Evolutionary conservation across 2,113 vertebrate genomes (phyloP).

Genomic region (Alosa alosa): DNA sequence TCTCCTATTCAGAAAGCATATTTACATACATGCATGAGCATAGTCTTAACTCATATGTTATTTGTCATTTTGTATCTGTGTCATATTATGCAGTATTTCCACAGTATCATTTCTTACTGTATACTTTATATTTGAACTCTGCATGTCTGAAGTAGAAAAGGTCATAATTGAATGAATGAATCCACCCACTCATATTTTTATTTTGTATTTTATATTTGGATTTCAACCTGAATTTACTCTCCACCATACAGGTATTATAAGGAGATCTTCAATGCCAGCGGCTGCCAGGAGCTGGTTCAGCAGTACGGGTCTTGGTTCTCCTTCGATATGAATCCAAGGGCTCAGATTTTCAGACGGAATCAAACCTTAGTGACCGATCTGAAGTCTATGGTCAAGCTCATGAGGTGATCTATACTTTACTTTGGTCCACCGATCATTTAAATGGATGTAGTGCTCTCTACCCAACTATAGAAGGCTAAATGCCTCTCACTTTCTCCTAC

Average conservation of each 20-base stretch:
- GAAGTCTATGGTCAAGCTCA: conserved; percentile 86
- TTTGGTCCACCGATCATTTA: neutral
- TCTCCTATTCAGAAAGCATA: neutral
- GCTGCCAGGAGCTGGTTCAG: conserved; percentile 78
- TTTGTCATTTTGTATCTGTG: neutral
- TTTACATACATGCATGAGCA: neutral
- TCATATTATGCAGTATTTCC: neutral
- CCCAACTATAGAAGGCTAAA: neutral
- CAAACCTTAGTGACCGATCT: conserved; percentile 80
- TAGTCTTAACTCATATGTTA: too few species aligned
- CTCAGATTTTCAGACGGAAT: conserved; percentile 89
- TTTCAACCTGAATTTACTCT: neutral
- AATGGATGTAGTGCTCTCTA: neutral
- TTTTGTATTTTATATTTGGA: neutral
- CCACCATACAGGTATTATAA: conserved; percentile 74
- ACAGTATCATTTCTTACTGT: too few species aligned
- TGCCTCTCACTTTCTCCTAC: neutral
- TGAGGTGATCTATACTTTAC: conserved; percentile 75
- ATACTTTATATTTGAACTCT: too few species aligned
- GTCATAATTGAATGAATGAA: too few species aligned
- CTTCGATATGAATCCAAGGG: conserved; percentile 80
- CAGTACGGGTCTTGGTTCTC: conserved; percentile 90
- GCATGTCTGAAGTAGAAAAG: too few species aligned
- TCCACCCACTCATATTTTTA: too few species aligned
- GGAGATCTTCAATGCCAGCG: conserved; percentile 85